Base-by-base conservation (phyloP, 2,888 invertebrate genomes). In the Yponomeuta evonymella region DNA sequence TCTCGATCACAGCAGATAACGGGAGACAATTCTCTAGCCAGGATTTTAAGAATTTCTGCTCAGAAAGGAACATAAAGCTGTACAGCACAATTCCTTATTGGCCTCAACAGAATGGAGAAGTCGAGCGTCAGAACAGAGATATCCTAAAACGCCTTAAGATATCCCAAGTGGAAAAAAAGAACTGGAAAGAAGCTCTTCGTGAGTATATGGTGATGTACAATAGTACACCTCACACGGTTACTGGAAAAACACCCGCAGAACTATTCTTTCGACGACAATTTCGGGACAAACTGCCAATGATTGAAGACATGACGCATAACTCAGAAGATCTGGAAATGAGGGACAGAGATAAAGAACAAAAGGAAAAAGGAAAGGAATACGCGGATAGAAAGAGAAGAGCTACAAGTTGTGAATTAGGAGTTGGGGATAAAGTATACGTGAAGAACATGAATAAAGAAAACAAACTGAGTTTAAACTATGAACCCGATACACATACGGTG, bases 81-180 rank as follows among this genome's bases (percentile, higher is more conserved):
- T 74, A 68, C 43, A 72, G 73, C 68, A 74, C 76, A 0, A 62
- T 77, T 0, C 77, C 77, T 0, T 79, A 79, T 23, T 78, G 77
- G 76, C 78, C 78, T 0, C 78, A 78, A 71, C 66, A 67, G 64
- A 78, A 77, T 65, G 79, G 79, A 0, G 78, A 79, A 67, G 78
- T 80, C 0, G 77, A 80, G 29, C 43, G 78, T 0, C 78, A 79
- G 71, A 79, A 80, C 23, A 5, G 78, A 2, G 76, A 77, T 51
- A 78, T 79, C 0, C 0, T 23, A 0, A 23, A 23, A 23, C 23
- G 23, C 23, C 23, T 23, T 23, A 23, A 23, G 23, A 23, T 23
- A 77, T 3, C 75, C 10, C 36, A 69, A 10, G 9, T 1, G 1
- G 74, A 75, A 65, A 77, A 74, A 66, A 12, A 23, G 36, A 71